Evolutionary conservation across 2,113 vertebrate genomes (phyloP), one percentile per base, ranked within the genome.

Genomic region (Stercorarius parasiticus): DNA sequence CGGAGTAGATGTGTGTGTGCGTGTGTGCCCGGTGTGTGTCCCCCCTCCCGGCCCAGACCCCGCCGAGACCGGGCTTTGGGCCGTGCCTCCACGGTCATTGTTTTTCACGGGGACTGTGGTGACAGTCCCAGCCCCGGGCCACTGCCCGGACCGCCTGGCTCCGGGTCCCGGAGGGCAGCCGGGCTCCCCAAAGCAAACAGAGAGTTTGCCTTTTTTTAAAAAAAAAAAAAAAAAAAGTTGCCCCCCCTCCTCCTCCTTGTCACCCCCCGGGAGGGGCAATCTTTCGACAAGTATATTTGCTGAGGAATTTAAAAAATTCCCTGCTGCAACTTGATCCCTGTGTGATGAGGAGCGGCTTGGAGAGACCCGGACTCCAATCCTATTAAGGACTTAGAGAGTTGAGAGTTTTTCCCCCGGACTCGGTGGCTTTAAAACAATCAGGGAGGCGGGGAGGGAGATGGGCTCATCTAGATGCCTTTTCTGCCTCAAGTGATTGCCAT

Each of bases 231-330:
- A 76, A 91, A 74, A 78, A 76, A 84, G 38, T 70, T 69, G 20
- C 50, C 49, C 87, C 69, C 27, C 29, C n/a, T 25, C 40, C 22
- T 7, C 25, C 49, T n/a, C 32, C 30, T 36, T 70, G 61, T 76
- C 47, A 40, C 26, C 25, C 64, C 70, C 53, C 83, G 86, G 89
- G 87, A 90, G 76, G 88, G 93, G 91, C 98, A 96, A 97, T 98
- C 98, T 98, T 98, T 98, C 98, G 97, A 98, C 98, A 98, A 99
- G 98, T 99, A 98, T 98, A 98, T 98, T 99, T 99, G 99, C 98
- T 98, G 96, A 98, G 98, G 99, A 99, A 99, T 99, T 98, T 98
- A 97, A 99, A 99, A 98, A 98, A 99, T 99, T 96, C 97, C 96
- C 97, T 97, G 97, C 95, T 98, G 99, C 98, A 99, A 99, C 98